Conservation (phyloP, 2,888 invertebrate species). For the Sericinus montela region DNA sequence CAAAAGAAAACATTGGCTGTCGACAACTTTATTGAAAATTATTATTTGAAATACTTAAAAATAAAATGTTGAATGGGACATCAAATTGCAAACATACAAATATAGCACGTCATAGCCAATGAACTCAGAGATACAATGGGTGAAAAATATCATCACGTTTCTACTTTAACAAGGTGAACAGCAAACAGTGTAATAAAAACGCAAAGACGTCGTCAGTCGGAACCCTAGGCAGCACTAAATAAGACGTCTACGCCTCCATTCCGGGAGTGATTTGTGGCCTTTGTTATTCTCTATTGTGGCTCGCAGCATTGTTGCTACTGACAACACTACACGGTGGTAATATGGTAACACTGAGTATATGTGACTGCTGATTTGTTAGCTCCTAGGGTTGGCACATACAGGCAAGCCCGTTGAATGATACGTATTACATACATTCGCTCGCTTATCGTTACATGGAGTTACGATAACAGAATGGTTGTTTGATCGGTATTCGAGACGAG, state of each 20-base stretch:
- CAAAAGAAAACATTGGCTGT: too few species aligned
- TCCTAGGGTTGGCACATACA: constrained; percentile 4
- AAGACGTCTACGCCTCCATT: constrained; percentile 32
- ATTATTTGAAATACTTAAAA: too few species aligned
- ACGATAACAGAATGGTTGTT: too few species aligned
- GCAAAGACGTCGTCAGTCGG: constrained; percentile 20
- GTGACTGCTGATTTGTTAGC: constrained; percentile 9
- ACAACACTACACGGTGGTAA: constrained; percentile 20
- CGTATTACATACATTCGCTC: too few species aligned
- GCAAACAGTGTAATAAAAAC: constrained; percentile 25
- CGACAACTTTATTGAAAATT: too few species aligned
- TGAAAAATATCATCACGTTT: neutral
- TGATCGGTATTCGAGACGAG: too few species aligned
- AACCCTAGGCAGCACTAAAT: constrained; percentile 31
- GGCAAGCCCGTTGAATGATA: neutral
- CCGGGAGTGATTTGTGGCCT: constrained; percentile 44
- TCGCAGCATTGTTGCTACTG: constrained; percentile 29
- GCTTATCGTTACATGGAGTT: too few species aligned
- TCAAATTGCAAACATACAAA: too few species aligned
- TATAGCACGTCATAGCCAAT: too few species aligned
- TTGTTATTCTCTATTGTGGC: constrained; percentile 40
- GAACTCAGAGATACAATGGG: constrained; percentile 3
- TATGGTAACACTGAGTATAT: constrained; percentile 14
- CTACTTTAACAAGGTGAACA: constrained; percentile 12
- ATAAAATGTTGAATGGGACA: too few species aligned